Evolutionary conservation across 2,797 vertebrate species (phyloP).

Genomic region (Petrocephalus sullivani): DNA sequence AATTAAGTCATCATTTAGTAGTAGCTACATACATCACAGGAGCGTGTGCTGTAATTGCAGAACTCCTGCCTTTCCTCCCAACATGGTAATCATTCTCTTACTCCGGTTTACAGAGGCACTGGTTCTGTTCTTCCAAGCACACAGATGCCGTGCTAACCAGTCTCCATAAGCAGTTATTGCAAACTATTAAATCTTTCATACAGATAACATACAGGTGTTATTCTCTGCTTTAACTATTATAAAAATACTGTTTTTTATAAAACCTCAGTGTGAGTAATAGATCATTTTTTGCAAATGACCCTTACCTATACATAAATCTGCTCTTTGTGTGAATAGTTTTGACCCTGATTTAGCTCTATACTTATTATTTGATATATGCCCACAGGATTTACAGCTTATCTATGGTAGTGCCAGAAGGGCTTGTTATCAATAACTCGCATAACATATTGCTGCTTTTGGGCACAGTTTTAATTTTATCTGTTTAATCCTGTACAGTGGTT

Average conservation of each 20-base stretch:
- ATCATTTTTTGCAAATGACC: not conserved
- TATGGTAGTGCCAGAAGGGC: not conserved
- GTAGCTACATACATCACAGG: constrained; percentile 10
- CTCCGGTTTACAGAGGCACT: not conserved
- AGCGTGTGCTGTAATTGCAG: not conserved
- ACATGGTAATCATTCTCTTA: constrained; percentile 5
- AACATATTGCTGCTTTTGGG: not conserved
- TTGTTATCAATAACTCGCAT: not conserved
- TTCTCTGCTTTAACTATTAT: not conserved
- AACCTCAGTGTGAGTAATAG: not conserved
- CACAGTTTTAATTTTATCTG: not conserved
- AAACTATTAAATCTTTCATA: not conserved
- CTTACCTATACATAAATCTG: not conserved
- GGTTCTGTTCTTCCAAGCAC: not conserved
- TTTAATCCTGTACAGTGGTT: not conserved
- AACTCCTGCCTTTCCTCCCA: not conserved
- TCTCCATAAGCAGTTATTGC: not conserved
- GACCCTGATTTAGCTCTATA: not conserved
- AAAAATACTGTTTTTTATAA: constrained; percentile 1
- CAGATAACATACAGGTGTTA: not conserved
- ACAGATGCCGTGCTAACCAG: not conserved
- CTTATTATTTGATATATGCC: not conserved
- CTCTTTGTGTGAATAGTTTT: not conserved
- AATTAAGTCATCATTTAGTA: constrained; percentile 7
- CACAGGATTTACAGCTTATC: not conserved